Conservation (phyloP, 2,888 invertebrate genomes). For the Caenorhabditis doughertyi region DNA sequence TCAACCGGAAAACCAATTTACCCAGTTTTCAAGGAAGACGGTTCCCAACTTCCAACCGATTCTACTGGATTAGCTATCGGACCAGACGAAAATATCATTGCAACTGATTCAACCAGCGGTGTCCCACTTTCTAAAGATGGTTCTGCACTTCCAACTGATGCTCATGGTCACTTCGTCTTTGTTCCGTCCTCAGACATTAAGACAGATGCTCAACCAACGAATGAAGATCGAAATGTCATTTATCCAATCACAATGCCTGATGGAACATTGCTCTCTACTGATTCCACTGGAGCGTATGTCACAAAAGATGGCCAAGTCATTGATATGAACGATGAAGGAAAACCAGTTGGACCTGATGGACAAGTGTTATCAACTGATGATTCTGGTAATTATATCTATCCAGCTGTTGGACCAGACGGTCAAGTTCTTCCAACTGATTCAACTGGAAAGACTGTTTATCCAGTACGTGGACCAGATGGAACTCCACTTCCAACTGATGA, state of each 20-base stretch:
- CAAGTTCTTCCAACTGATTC: not conserved
- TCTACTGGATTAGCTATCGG: slow-evolving; percentile 53
- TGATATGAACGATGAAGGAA: slow-evolving; percentile 42
- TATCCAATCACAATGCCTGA: slow-evolving; percentile 56
- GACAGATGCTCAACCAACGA: slow-evolving; percentile 43
- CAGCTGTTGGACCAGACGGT: not conserved
- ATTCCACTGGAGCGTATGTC: not conserved
- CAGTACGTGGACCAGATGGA: slow-evolving; percentile 46
- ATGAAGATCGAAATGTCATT: slow-evolving; percentile 41
- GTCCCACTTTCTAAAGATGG: slow-evolving; percentile 56
- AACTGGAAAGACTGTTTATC: slow-evolving; percentile 22
- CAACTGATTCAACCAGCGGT: slow-evolving; percentile 68
- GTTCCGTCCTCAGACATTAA: slow-evolving; percentile 53
- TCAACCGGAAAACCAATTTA: slow-evolving; percentile 61
- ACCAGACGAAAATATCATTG: slow-evolving; percentile 59
- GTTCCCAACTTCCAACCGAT: slow-evolving; percentile 67
- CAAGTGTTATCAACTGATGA: not conserved
- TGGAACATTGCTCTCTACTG: slow-evolving; percentile 52
- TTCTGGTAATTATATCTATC: not conserved
- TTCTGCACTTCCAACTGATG: slow-evolving; percentile 40
- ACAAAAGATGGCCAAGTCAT: slow-evolving; percentile 64
- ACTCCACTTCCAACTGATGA: slow-evolving; percentile 54
- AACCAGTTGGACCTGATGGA: slow-evolving; percentile 56
- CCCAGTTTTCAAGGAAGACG: slow-evolving; percentile 63
- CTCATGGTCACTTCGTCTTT: slow-evolving; percentile 56